Conservation (phyloP, 2,113 vertebrate species). For the Mus musculus region DNA sequence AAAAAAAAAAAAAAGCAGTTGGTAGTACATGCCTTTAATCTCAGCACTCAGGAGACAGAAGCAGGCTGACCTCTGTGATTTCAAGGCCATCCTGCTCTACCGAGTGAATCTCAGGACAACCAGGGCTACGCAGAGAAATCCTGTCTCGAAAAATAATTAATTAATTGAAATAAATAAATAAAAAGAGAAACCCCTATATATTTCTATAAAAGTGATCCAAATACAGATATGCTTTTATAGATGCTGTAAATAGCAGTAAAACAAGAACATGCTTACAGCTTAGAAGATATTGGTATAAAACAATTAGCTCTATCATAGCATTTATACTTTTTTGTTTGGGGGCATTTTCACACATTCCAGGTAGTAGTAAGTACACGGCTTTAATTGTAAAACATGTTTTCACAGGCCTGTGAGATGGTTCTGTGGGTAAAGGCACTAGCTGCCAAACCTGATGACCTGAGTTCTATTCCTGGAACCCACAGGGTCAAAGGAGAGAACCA, state of each 20-base stretch:
- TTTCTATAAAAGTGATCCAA: background rate
- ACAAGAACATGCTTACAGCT: background rate
- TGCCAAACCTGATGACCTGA: background rate
- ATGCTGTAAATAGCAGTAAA: background rate
- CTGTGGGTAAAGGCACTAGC: background rate
- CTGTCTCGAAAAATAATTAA: background rate
- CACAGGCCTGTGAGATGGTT: too few species aligned
- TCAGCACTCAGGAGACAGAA: background rate
- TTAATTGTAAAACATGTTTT: background rate
- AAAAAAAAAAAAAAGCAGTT: background rate
- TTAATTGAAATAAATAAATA: background rate
- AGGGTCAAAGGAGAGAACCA: background rate
- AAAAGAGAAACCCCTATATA: background rate
- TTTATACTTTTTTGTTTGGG: background rate
- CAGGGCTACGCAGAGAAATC: background rate
- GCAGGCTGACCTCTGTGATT: background rate
- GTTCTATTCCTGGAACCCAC: background rate
- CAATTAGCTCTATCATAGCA: background rate
- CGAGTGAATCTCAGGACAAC: background rate
- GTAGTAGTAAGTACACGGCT: background rate
- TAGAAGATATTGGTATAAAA: background rate
- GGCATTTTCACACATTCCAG: background rate
- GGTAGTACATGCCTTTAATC: background rate
- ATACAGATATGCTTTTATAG: background rate
- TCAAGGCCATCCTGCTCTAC: background rate